Evolutionary conservation across 2,797 vertebrate genomes (phyloP), one percentile per base, ranked within the genome.

Genomic region (Trichosurus vulpecula): DNA sequence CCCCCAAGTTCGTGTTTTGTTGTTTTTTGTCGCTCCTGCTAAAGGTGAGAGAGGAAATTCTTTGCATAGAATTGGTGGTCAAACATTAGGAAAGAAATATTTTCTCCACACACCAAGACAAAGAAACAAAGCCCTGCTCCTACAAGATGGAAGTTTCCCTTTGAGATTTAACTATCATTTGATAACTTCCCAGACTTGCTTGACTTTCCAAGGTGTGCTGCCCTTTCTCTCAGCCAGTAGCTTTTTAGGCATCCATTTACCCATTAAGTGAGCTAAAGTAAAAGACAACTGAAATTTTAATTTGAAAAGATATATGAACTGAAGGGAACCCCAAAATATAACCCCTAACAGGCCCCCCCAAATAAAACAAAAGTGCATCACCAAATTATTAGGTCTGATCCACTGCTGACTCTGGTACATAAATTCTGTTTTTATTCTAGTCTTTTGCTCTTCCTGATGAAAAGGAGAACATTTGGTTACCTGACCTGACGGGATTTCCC

Each of bases 71-170:
- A 92, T 11, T 58, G 53, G 5, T 19, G 22, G 51, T 90, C 56
- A 54, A 52, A 29, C 41, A 35, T 47, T 91, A 47, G 52, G n/a
- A 41, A 55, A 91, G 35, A 93, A 92, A 61, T 47, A 51, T 87
- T 87, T 87, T 87, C 41, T 27, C 3, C 4, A 5, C 35, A 22
- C 58, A 58, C 53, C 41, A 57, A 94, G 92, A 97, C 47, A 96
- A 96, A 96, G 90, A 57, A 93, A 41, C 27, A 94, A 52, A 81
- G 57, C 66, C 56, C 93, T 47, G 6, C 25, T 13, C 22, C 52
- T 25, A 56, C n/a, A 74, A 56, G 11, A 53, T 1, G 61, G 41
- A 53, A 6, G 1, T 56, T 52, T 2, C 31, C 9, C 25, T 92
- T 95, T 87, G 27, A 93, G 91, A 11, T 47, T 87, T 87, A 52